These are phyloP conservation scores for zebrafish (Danio rerio) DNA, from an alignment of 2,113 vertebrate species.

Conservation along the genomic window DNA sequence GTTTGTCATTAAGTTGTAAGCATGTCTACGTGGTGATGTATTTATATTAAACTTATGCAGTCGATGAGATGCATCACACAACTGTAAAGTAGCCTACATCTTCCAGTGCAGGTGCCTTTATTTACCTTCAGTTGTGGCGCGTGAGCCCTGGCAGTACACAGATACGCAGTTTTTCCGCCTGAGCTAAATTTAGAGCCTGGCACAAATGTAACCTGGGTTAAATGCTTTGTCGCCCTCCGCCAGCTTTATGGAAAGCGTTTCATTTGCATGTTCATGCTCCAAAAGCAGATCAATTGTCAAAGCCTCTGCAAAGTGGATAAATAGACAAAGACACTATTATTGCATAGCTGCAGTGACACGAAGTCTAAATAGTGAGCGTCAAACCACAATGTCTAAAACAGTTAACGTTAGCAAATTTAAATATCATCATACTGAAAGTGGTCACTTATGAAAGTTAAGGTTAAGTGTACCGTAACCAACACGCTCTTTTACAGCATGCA, in stretches of 20 bases:
- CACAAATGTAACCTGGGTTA: slow-evolving; percentile 60
- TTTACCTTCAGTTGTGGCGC: neutral
- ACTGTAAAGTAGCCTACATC: too few relatives aligned
- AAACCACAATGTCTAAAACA: slow-evolving; percentile 51
- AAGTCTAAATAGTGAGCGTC: slow-evolving; percentile 51
- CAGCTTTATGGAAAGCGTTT: slow-evolving; percentile 52
- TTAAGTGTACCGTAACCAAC: neutral
- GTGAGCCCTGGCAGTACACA: neutral
- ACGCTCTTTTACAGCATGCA: too few relatives aligned
- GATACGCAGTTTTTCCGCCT: slow-evolving; percentile 25
- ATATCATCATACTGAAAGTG: slow-evolving; percentile 56
- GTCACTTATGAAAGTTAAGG: slow-evolving; percentile 21
- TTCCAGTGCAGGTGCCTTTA: neutral
- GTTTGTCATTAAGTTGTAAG: neutral
- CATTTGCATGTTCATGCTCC: slow-evolving; percentile 70
- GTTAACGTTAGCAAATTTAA: slow-evolving; percentile 59
- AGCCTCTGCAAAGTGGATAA: slow-evolving; percentile 29
- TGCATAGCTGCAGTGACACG: slow-evolving; percentile 49
- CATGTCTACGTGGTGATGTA: neutral
- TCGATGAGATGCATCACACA: too few relatives aligned
- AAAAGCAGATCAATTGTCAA: slow-evolving; percentile 60
- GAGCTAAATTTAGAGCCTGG: slow-evolving; percentile 56
- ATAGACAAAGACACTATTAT: slow-evolving; percentile 67
- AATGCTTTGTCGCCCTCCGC: slow-evolving; percentile 60
- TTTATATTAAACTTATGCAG: neutral